These are phyloP conservation scores for Crotalus helleri DNA, from an alignment of 2,113 vertebrate genomes.

Conservation along the genomic window DNA sequence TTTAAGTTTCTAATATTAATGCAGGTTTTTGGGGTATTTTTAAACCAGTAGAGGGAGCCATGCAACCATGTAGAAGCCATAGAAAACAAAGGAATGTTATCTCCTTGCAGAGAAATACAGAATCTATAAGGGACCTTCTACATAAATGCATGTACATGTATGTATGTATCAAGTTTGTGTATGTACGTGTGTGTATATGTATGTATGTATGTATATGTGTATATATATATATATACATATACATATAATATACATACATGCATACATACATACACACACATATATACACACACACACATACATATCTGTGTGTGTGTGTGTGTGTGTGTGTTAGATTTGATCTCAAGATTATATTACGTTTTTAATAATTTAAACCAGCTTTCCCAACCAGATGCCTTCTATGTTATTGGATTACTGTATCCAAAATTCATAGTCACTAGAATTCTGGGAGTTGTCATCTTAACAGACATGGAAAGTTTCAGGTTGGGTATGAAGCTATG, in stretches of 20 bases:
- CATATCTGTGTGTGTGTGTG: not conserved
- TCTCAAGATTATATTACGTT: not conserved
- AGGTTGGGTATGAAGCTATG: not conserved
- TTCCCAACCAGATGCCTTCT: not conserved
- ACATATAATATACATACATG: too few species aligned
- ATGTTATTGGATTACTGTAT: not conserved
- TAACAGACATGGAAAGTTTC: not conserved
- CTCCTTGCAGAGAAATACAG: not conserved
- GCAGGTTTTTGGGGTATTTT: not conserved
- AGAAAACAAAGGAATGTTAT: not conserved
- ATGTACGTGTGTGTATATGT: too few species aligned
- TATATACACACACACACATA: too few species aligned
- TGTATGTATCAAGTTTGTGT: not conserved
- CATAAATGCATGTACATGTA: not conserved
- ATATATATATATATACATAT: too few species aligned
- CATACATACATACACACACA: too few species aligned
- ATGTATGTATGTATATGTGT: too few species aligned
- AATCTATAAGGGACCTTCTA: not conserved
- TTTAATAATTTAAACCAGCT: not conserved
- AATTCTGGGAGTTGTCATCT: not conserved
- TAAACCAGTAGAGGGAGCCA: slow-evolving; percentile 63
- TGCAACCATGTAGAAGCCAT: slow-evolving; percentile 16
- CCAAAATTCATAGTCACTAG: not conserved
- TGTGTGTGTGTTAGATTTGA: not conserved
- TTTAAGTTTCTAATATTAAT: not conserved